phyloP scores from a whole-genome alignment of 2,797 vertebrate genomes.

The Anisognathus igniventris region DNA sequence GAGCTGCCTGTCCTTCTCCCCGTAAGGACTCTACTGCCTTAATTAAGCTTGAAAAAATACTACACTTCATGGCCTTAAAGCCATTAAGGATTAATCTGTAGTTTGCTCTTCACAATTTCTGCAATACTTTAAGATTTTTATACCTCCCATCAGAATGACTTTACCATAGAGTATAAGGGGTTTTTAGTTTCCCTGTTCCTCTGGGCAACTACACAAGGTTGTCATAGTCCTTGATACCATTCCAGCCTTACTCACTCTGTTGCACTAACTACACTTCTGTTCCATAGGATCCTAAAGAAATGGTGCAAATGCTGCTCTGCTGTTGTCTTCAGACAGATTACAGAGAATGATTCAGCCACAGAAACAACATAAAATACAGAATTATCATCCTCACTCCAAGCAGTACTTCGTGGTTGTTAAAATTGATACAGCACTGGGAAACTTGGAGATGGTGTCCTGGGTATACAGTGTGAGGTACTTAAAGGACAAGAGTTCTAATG shows the following conservation, averaged over 20 bases:
- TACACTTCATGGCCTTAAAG: background rate
- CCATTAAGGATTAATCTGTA: background rate
- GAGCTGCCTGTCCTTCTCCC: rapidly evolving
- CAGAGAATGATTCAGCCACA: background rate
- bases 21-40: background rate
- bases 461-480: rapidly evolving
- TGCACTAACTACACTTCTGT: background rate
- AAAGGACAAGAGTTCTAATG: background rate
- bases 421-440: background rate
- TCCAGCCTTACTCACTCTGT: background rate
- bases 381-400: rapidly evolving
- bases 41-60: background rate
- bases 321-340: background rate
- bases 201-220: background rate
- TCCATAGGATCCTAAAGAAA: background rate
- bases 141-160: background rate
- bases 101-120: background rate
- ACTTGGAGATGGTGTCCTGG: background rate
- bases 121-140: background rate
- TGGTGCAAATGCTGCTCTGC: background rate
- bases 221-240: background rate
- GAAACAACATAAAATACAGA: background rate
- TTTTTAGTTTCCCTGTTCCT: background rate
- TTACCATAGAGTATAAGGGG: background rate
- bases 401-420: background rate